A percentile compares a stretch with the other conserved stretches of the same genome.
phyloP scores from a whole-genome alignment of 2,113 vertebrate species.

The Atherinomorus stipes region DNA sequence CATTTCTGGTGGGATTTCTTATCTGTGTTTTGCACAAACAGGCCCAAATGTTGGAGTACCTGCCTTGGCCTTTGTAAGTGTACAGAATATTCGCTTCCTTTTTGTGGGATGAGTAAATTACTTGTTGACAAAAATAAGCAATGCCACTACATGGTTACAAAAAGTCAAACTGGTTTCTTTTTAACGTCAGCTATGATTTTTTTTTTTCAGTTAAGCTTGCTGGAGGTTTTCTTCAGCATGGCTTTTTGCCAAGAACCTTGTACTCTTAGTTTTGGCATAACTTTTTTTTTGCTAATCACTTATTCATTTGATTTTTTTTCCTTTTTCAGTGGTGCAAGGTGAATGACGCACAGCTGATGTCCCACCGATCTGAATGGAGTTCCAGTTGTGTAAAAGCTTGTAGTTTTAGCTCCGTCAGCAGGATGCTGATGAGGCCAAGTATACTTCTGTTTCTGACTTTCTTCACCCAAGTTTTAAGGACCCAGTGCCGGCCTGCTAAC shows the following conservation, averaged over 20 bases:
- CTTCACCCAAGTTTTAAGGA: constrained; percentile 69
- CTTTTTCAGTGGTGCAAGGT: constrained; percentile 39
- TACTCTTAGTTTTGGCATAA: neutral
- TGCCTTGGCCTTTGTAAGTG: constrained; percentile 22
- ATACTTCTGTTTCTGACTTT: constrained; percentile 78
- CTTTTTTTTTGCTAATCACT: neutral
- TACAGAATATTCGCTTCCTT: constrained; percentile 43
- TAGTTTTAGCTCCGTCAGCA: constrained; percentile 77
- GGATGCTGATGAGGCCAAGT: constrained; percentile 79
- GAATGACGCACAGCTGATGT: constrained; percentile 76
- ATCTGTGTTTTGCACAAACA: constrained; percentile 56
- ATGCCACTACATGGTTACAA: neutral
- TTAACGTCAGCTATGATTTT: neutral
- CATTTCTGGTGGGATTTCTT: constrained; percentile 39
- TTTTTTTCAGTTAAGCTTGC: neutral
- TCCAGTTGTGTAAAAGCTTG: constrained; percentile 60
- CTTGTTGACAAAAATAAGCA: neutral
- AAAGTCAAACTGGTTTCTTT: neutral
- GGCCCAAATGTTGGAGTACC: constrained; percentile 13
- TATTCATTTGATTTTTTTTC: neutral
- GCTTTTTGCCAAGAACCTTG: neutral
- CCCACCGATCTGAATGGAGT: constrained; percentile 79
- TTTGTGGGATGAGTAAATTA: constrained; percentile 7
- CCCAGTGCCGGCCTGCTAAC: constrained; percentile 71
- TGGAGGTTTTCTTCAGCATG: neutral